A percentile compares a stretch with the other conserved stretches of the same genome.
phyloP scores from a whole-genome alignment of 2,888 invertebrate genomes.

The Tortrix viridana region DNA sequence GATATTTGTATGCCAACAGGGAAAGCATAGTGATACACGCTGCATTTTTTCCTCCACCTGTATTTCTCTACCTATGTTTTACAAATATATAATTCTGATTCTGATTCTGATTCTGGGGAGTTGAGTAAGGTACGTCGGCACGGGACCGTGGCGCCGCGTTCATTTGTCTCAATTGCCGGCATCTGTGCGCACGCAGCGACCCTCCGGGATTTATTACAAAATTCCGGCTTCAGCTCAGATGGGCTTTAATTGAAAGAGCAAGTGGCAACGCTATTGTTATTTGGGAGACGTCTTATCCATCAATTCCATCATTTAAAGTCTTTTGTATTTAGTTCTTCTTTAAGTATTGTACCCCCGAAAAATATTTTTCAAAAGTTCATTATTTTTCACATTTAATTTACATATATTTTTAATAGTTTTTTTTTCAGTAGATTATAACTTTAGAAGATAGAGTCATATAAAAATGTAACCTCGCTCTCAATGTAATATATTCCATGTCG shows the following conservation, averaged over 20 bases:
- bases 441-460: neutral
- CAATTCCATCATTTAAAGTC: neutral
- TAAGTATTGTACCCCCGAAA: neutral
- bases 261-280: conserved; percentile 26
- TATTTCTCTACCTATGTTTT: no score
- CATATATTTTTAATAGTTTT: no score
- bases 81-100: no score
- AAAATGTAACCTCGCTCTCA: neutral
- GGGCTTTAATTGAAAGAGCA: conserved; percentile 27
- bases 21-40: no score
- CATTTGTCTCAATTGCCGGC: conserved; percentile 37
- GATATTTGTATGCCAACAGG: no score
- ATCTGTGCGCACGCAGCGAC: conserved; percentile 26
- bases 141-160: conserved; percentile 32
- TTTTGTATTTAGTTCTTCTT: neutral
- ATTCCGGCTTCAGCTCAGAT: conserved; percentile 19
- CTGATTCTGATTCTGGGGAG: no score
- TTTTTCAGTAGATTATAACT: neutral
- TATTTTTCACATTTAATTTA: no score
- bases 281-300: conserved; percentile 8
- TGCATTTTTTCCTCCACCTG: no score
- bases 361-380: no score
- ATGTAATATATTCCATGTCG: neutral
- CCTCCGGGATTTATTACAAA: conserved; percentile 24
- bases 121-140: neutral